phyloP scores from a whole-genome alignment of 2,797 vertebrate genomes.

The Echiichthys vipera region DNA sequence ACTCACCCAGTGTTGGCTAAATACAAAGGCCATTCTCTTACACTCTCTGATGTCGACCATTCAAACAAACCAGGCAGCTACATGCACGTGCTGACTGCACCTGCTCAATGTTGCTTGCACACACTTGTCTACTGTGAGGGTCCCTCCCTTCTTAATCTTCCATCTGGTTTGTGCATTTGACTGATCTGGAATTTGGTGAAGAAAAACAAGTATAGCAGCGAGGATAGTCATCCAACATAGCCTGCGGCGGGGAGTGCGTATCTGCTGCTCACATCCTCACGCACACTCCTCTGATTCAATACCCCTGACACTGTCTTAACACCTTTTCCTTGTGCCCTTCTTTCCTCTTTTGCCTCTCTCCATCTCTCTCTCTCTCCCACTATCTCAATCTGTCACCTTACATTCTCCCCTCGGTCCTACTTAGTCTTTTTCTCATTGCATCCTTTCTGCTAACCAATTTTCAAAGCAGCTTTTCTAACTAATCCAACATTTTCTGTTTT shows the following conservation, averaged over 20 bases:
- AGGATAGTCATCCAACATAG: constrained; percentile 34
- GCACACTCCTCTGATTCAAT: constrained; percentile 41
- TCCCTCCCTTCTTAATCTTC: constrained; percentile 39
- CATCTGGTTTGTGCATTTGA: constrained; percentile 42
- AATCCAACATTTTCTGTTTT: constrained; percentile 56
- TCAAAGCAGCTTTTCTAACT: constrained; percentile 53
- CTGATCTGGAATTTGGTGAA: constrained; percentile 43
- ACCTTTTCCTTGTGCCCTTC: constrained; percentile 63
- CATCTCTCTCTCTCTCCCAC: constrained; percentile 21
- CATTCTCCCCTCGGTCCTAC: constrained; percentile 46
- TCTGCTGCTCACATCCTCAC: constrained; percentile 40
- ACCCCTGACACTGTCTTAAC: constrained; percentile 54
- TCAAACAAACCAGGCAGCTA: constrained; percentile 56
- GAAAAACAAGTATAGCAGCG: constrained; percentile 42
- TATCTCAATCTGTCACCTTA: constrained; percentile 70
- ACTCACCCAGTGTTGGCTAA: constrained; percentile 58
- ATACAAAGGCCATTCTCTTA: constrained; percentile 76
- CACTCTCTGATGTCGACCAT: constrained; percentile 65
- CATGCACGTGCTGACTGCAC: constrained; percentile 46
- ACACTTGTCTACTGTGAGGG: constrained; percentile 37
- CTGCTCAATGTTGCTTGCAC: constrained; percentile 41
- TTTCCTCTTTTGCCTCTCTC: constrained; percentile 29
- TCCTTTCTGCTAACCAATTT: constrained; percentile 55
- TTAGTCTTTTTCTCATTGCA: constrained; percentile 53
- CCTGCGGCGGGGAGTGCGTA: constrained; percentile 37